Evolutionary conservation across 2,888 invertebrate species (phyloP).

Genomic region (Eurois occulta): DNA sequence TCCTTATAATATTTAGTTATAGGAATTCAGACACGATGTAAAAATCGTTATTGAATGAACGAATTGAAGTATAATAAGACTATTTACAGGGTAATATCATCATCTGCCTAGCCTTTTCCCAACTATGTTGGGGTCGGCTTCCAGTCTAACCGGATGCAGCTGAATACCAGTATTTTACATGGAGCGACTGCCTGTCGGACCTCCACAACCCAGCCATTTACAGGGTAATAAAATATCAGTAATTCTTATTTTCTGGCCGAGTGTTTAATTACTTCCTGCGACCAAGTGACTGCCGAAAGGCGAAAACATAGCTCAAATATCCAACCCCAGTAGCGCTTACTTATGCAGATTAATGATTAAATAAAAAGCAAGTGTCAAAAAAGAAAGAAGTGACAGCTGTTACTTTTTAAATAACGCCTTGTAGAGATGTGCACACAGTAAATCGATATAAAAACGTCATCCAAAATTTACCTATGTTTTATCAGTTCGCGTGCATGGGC

Average conservation of each 20-base stretch:
- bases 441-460: slow-evolving; percentile 13
- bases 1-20: too few species aligned
- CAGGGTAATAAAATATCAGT: background rate
- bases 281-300: background rate
- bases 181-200: too few species aligned
- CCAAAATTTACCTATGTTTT: slow-evolving; percentile 4
- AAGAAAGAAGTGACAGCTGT: slow-evolving; percentile 28
- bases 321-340: background rate
- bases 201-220: too few species aligned
- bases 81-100: too few species aligned
- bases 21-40: too few species aligned
- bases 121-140: too few species aligned
- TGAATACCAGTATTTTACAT: too few species aligned
- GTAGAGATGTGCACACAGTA: background rate
- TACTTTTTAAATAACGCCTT: slow-evolving; percentile 4
- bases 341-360: background rate
- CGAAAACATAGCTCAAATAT: background rate
- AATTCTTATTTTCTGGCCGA: background rate
- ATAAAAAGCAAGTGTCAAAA: slow-evolving; percentile 19
- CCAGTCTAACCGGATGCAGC: too few species aligned
- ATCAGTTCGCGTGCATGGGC: slow-evolving; percentile 3
- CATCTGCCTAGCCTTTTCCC: too few species aligned
- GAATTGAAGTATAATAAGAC: too few species aligned
- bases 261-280: background rate
- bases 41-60: too few species aligned